phyloP scores from a whole-genome alignment of 2,888 invertebrate species.

The Pyrocoelia pectoralis region DNA sequence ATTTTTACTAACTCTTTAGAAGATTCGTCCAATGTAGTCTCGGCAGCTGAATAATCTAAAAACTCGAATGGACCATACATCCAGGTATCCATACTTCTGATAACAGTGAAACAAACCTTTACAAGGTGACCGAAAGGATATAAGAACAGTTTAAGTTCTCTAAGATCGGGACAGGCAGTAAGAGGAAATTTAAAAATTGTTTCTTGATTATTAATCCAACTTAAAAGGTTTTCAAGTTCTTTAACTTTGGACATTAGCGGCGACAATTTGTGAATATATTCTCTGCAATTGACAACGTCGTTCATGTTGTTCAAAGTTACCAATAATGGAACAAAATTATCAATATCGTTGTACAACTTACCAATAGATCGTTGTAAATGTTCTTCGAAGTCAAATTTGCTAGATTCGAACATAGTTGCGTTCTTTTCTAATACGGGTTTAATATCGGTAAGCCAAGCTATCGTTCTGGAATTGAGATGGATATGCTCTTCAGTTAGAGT shows the following conservation, averaged over 20 bases:
- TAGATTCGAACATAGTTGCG: constrained; percentile 79
- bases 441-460: constrained; percentile 84
- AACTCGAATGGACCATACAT: constrained; percentile 93
- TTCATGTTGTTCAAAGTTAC: constrained; percentile 86
- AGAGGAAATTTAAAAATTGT: constrained; percentile 82
- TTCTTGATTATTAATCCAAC: constrained; percentile 92
- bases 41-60: constrained; percentile 79
- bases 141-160: constrained; percentile 76
- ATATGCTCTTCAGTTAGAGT: constrained; percentile 78
- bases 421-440: constrained; percentile 84
- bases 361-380: constrained; percentile 73
- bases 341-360: constrained; percentile 74
- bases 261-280: constrained; percentile 81
- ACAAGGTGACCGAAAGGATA: constrained; percentile 76
- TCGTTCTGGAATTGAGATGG: constrained; percentile 79
- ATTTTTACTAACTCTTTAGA: constrained; percentile 80
- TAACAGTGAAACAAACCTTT: constrained; percentile 76
- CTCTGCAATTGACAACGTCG: constrained; percentile 76
- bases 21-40: constrained; percentile 80
- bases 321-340: constrained; percentile 70
- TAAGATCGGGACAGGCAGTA: constrained; percentile 78
- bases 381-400: constrained; percentile 87
- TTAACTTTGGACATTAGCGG: constrained; percentile 78
- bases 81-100: constrained; percentile 85
- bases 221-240: constrained; percentile 76